Conservation (phyloP, 2,888 invertebrate genomes). For the Saturnia japonica region DNA sequence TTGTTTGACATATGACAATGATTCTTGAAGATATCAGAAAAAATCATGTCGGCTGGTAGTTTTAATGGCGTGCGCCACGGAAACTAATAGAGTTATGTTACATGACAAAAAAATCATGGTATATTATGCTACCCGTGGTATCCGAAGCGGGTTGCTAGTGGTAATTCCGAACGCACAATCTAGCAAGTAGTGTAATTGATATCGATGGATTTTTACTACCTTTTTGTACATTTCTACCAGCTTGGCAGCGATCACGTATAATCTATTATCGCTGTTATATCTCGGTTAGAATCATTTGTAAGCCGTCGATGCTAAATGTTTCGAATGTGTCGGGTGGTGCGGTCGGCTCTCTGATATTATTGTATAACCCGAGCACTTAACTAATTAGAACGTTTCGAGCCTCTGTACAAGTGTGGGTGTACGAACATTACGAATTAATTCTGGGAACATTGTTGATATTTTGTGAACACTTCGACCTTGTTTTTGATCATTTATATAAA, state of each 20-base stretch:
- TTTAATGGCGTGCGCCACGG: too few relatives aligned
- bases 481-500: too few relatives aligned
- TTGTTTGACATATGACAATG: too few relatives aligned
- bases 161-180: background rate
- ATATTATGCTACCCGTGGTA: too few relatives aligned
- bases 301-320: conserved; percentile 56
- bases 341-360: conserved; percentile 47
- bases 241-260: conserved; percentile 41
- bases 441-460: background rate
- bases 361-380: conserved; percentile 71
- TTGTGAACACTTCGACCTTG: background rate
- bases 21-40: too few relatives aligned
- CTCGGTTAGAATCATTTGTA: conserved; percentile 58
- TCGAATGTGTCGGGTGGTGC: conserved; percentile 53
- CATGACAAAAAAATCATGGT: too few relatives aligned
- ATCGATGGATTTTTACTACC: background rate
- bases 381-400: conserved; percentile 58
- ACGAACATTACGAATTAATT: conserved; percentile 1
- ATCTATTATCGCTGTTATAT: conserved; percentile 62
- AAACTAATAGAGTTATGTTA: too few relatives aligned
- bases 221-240: conserved; percentile 33
- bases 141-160: too few relatives aligned
- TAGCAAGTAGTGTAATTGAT: background rate
- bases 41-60: too few relatives aligned
- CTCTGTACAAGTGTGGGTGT: conserved; percentile 53